A percentile compares a stretch with the other conserved stretches of the same genome.
Conservation (phyloP, 2,113 vertebrate species). For the Polypterus senegalus region DNA sequence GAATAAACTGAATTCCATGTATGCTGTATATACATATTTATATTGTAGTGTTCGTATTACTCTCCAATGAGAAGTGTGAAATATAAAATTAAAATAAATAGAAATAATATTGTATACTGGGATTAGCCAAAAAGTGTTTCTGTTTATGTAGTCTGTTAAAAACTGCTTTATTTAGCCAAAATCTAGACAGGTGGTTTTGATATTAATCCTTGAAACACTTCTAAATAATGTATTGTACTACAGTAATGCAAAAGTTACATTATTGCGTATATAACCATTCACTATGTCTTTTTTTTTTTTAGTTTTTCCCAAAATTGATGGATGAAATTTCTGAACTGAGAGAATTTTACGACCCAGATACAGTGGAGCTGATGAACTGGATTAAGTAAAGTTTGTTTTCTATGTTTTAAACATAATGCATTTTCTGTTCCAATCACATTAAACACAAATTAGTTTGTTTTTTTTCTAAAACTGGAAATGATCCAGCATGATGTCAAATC, state of each 20-base stretch:
- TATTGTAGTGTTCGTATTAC: no score
- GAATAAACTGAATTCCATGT: no score
- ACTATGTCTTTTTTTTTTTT: slow-evolving; percentile 3
- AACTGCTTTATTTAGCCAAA: neutral
- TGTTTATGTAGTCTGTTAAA: neutral
- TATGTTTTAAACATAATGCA: slow-evolving; percentile 13
- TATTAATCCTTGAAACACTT: no score
- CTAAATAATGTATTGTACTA: no score
- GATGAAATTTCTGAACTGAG: slow-evolving; percentile 84
- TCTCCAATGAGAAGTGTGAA: no score
- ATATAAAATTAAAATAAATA: neutral
- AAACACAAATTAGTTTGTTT: slow-evolving; percentile 4
- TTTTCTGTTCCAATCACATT: slow-evolving; percentile 10
- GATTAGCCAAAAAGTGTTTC: neutral
- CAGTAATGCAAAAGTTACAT: neutral
- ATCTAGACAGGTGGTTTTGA: no score
- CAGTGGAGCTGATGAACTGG: slow-evolving; percentile 97
- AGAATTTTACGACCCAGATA: slow-evolving; percentile 97
- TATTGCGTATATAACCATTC: neutral
- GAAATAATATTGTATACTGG: neutral
- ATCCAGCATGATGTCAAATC: slow-evolving; percentile 24
- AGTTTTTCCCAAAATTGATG: slow-evolving; percentile 85
- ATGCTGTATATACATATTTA: no score
- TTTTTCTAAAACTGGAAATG: slow-evolving; percentile 26
- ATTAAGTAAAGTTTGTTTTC: slow-evolving; percentile 70